These are phyloP conservation scores for Phoeniculus purpureus DNA, from an alignment of 2,797 vertebrate genomes.

Conservation along the genomic window DNA sequence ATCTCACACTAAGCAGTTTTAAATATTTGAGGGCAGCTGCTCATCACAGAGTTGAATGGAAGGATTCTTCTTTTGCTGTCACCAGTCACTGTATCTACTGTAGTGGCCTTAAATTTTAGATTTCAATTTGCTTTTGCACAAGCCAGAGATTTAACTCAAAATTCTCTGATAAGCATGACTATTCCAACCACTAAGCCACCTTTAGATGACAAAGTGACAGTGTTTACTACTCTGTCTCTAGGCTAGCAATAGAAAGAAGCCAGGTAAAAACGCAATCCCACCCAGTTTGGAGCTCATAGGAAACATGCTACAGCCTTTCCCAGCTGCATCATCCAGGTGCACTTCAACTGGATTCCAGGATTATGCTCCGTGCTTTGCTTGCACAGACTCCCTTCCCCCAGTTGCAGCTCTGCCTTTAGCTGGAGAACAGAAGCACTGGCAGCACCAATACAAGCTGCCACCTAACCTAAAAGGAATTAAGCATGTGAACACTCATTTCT, in stretches of 20 bases:
- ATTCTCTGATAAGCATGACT: neutral
- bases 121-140: neutral
- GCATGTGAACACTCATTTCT: neutral
- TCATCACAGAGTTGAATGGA: neutral
- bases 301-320: neutral
- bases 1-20: neutral
- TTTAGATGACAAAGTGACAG: neutral
- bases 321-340: neutral
- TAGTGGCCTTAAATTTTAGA: neutral
- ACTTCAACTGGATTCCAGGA: neutral
- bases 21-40: conserved; percentile 29
- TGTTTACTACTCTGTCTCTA: neutral
- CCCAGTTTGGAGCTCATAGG: neutral
- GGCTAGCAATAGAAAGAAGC: neutral
- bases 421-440: neutral
- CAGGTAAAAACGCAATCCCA: neutral
- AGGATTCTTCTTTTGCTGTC: neutral
- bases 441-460: neutral
- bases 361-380: neutral
- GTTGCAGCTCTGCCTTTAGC: neutral
- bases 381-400: neutral
- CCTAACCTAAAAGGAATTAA: neutral
- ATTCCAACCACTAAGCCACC: neutral
- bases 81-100: neutral
- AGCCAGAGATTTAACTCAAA: neutral